Percentiles rank a stretch among this genome's conserved stretches.
Evolutionary conservation across 2,888 invertebrate genomes (phyloP).

Genomic region (Homarus gammarus): DNA sequence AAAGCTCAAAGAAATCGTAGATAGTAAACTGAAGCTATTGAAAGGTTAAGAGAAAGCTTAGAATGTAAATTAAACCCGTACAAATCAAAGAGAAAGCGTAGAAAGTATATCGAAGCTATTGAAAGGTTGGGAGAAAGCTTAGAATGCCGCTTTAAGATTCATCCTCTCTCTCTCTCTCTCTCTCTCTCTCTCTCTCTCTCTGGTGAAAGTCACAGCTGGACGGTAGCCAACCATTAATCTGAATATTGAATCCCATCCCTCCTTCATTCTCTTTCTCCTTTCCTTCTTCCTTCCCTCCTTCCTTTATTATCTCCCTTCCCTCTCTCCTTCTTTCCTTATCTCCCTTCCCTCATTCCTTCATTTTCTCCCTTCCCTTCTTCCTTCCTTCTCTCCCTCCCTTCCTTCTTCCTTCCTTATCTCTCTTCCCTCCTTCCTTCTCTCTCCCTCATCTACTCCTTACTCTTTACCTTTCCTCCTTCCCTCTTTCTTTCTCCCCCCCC

Average conservation of each 20-base stretch:
- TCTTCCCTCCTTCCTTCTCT: neutral
- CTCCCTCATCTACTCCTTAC: neutral
- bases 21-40: neutral
- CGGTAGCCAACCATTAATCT: too few species aligned
- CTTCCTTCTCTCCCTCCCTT: neutral
- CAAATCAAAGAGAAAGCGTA: too few species aligned
- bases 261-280: neutral
- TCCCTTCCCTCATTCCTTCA: neutral
- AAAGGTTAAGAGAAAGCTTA: too few species aligned
- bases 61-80: too few species aligned
- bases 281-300: neutral
- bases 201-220: too few species aligned
- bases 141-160: too few species aligned
- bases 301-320: neutral
- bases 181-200: slow-evolving; percentile 20
- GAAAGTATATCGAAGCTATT: too few species aligned
- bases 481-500: neutral
- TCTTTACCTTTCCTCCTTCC: neutral
- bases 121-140: slow-evolving; percentile 22
- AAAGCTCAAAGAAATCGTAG: too few species aligned
- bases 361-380: neutral
- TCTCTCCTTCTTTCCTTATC: neutral
- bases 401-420: neutral
- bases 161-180: slow-evolving; percentile 6
- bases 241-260: neutral